Evolutionary conservation across 1,140 invertebrate species (phyloP), one percentile per base, ranked within the genome.

Genomic region (Panagrolaimus sp.): DNA sequence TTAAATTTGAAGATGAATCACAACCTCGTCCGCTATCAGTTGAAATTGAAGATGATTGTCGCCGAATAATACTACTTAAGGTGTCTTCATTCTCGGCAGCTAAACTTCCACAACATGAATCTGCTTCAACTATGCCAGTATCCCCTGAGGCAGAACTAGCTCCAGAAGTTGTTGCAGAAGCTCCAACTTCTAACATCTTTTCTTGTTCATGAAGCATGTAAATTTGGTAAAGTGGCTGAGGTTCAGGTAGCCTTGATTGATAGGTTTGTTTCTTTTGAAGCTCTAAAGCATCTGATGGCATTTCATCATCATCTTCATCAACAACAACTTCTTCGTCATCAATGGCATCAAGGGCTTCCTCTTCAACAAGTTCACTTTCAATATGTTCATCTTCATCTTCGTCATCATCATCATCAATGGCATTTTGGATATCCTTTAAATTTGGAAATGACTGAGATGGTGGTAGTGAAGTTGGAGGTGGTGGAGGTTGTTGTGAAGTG

Each of bases 141-240:
- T 44, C 15, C n/a, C 69, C 46, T 3, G 43, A 32, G 4, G 64
- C 10, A 28, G 44, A 32, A 6, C 0, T 38, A 32, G 66, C 69
- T 17, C 55, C 44, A 47, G 43, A 15, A 6, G 17, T 63, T 15
- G 26, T 26, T 4, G 43, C 65, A 0, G 48, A 26, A 17, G 17
- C 63, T 1, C 26, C 43, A 44, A 47, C 44, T 43, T 69, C 43
- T 15, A 52, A 6, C 46, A 79, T 46, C 48, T 73, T 74, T 48
- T 81, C 71, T 48, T 80, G 76, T 58, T 80, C 72, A 45, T 80
- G 70, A 4, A 82, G 46, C 72, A 83, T 78, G 65, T 80, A 80
- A 63, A 80, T 80, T 55, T 80, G 78, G 52, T 80, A 80, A 26
- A 80, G 65, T 15, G 78, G 78, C 45, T 83, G 80, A 17, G 65